Evolutionary conservation across 1,140 invertebrate species (phyloP).

Genomic region (Helicoverpa armigera): DNA sequence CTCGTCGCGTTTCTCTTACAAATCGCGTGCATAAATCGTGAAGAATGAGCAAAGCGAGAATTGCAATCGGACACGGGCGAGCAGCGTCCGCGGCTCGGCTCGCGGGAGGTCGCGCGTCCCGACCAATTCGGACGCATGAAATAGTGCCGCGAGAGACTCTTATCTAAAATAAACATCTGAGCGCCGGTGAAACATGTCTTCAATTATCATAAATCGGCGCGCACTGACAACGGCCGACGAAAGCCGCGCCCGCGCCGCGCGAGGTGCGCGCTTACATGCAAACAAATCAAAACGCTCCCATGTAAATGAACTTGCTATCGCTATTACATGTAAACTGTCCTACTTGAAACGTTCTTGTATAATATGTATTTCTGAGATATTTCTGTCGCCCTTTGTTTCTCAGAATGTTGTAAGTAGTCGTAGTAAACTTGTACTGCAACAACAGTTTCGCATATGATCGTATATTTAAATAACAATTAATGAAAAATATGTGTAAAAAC

Average conservation of each 20-base stretch:
- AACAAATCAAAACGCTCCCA: slow-evolving; percentile 39
- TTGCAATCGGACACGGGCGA: slow-evolving; percentile 75
- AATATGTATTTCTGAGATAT: neutral
- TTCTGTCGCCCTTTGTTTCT: neutral
- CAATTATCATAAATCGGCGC: slow-evolving; percentile 86
- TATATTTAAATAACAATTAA: no score
- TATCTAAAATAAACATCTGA: slow-evolving; percentile 87
- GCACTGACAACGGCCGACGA: slow-evolving; percentile 80
- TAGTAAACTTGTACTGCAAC: neutral
- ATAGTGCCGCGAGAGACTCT: slow-evolving; percentile 80
- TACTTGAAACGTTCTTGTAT: neutral
- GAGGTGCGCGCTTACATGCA: slow-evolving; percentile 16
- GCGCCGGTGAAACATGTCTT: slow-evolving; percentile 84
- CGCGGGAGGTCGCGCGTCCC: slow-evolving; percentile 80
- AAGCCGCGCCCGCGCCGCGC: slow-evolving; percentile 65
- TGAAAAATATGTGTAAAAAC: no score
- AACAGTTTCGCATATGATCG: no score
- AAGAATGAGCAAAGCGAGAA: slow-evolving; percentile 74
- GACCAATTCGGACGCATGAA: slow-evolving; percentile 82
- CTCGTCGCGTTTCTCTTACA: slow-evolving; percentile 71
- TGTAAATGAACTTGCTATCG: slow-evolving; percentile 43
- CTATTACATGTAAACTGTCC: slow-evolving; percentile 33
- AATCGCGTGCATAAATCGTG: slow-evolving; percentile 77
- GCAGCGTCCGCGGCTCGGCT: slow-evolving; percentile 55
- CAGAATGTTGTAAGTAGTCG: neutral